These are phyloP conservation scores for Acanthurus leucopareius DNA, from an alignment of 2,797 vertebrate genomes.

Conservation along the genomic window DNA sequence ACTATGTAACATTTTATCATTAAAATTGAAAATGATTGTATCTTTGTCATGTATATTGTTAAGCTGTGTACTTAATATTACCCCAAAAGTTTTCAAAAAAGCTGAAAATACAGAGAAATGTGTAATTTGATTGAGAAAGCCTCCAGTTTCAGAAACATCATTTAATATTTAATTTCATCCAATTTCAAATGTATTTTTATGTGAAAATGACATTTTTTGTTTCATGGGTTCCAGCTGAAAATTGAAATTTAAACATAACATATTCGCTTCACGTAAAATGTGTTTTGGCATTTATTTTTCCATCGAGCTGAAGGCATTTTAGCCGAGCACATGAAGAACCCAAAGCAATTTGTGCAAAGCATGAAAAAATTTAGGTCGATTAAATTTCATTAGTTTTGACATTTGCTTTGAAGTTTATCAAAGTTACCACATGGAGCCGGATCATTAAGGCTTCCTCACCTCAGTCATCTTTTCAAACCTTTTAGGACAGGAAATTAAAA, in stretches of 20 bases:
- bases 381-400: conserved; percentile 25
- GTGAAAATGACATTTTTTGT: background rate
- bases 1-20: too few species aligned
- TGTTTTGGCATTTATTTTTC: conserved; percentile 3
- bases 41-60: too few species aligned
- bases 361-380: conserved; percentile 29
- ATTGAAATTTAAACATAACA: background rate
- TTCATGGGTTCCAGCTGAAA: background rate
- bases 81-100: too few species aligned
- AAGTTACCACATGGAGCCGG: background rate
- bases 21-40: too few species aligned
- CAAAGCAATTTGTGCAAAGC: conserved; percentile 7
- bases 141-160: background rate
- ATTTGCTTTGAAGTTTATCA: conserved; percentile 61
- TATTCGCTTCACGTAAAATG: background rate
- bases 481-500: conserved; percentile 4
- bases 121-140: too few species aligned
- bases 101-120: too few species aligned
- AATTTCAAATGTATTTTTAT: background rate
- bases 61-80: too few species aligned
- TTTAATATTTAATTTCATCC: background rate
- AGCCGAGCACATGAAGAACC: background rate
- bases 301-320: background rate
- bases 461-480: conserved; percentile 14
- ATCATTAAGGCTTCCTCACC: conserved; percentile 21